Conservation (phyloP, 2,113 vertebrate species). For the Corydoras sp. region DNA sequence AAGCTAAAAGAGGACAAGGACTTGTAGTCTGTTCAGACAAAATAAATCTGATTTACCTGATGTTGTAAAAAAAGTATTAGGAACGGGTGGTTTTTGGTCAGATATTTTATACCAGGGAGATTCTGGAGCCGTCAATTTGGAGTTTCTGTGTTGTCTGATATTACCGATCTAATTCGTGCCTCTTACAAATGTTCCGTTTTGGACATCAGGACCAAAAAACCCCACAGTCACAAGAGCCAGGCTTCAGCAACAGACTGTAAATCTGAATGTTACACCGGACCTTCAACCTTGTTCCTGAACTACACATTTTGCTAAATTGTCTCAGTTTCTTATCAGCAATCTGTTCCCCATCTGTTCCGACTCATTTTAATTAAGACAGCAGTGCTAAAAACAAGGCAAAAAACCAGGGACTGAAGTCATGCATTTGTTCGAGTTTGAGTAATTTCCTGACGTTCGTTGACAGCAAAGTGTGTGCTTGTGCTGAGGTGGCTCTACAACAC, state of each 20-base stretch:
- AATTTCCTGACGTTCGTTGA: slow-evolving; percentile 38
- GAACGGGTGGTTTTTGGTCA: too few species aligned
- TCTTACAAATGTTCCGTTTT: too few species aligned
- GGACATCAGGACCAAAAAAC: too few species aligned
- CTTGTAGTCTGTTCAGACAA: too few species aligned
- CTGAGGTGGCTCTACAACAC: slow-evolving; percentile 40
- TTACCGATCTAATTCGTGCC: too few species aligned
- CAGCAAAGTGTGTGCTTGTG: slow-evolving; percentile 29
- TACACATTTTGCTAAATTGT: slow-evolving; percentile 47
- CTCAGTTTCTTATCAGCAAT: slow-evolving; percentile 50
- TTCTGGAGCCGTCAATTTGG: too few species aligned
- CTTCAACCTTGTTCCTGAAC: slow-evolving; percentile 39
- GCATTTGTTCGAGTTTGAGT: slow-evolving; percentile 28
- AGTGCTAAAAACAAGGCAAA: slow-evolving; percentile 38
- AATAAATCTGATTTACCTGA: too few species aligned
- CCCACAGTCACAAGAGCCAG: neutral
- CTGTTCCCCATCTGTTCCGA: slow-evolving; percentile 54
- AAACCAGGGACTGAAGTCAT: slow-evolving; percentile 31
- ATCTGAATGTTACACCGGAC: slow-evolving; percentile 18
- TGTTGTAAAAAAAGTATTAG: too few species aligned
- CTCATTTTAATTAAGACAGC: slow-evolving; percentile 53
- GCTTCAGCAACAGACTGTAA: neutral
- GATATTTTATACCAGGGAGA: too few species aligned
- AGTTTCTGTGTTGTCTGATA: too few species aligned
- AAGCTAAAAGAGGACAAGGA: too few species aligned